Evolutionary conservation across 2,113 vertebrate species (phyloP), one percentile per base, ranked within the genome.

Genomic region (Salvator merianae): DNA sequence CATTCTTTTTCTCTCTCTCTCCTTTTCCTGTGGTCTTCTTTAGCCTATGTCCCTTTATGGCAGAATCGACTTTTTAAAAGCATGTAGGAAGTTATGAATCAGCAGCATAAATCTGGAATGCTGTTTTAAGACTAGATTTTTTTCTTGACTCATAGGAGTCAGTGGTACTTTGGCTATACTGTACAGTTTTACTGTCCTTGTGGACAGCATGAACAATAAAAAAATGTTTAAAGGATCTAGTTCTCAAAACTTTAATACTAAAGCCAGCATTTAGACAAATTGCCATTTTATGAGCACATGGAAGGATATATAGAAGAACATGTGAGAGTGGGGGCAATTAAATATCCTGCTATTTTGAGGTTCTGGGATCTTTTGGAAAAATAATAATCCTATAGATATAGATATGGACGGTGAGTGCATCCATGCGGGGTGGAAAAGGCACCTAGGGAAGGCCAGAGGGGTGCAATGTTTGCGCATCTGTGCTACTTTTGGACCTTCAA

Each of bases 1-100:
- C 30, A 12, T 7, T 47, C 43, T 38, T 16, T 28, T 84, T 88
- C 84, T 75, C 7, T 20, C 18, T 59, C 18, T 59, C 4, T 16
- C 55, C 55, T 20, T 59, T 53, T 4, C 36, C 47, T 82, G 74
- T 59, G 1, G 76, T 92, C 94, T 92, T 55, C 76, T 91, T 75
- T 79, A 90, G 93, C 91, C 90, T 92, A 88, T 88, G 91, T 83
- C 89, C 94, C 87, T 59, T 18, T 59, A 59, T 80, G 82, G 85
- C 59, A 87, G 79, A 88, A 93, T 88, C 89, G 86, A 85, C 85
- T 87, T 88, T 68, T 74, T 86, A 70, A 86, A 87, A 88, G 70
- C 89, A 90, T 95, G 94, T 96, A 93, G 96, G 94, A 93, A 95
- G 94, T 89, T 95, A 93, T 96, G 95, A 97, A 92, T 96, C 95